These are phyloP conservation scores for Cyprinodon diabolis DNA, from an alignment of 2,797 vertebrate genomes.

Conservation along the genomic window DNA sequence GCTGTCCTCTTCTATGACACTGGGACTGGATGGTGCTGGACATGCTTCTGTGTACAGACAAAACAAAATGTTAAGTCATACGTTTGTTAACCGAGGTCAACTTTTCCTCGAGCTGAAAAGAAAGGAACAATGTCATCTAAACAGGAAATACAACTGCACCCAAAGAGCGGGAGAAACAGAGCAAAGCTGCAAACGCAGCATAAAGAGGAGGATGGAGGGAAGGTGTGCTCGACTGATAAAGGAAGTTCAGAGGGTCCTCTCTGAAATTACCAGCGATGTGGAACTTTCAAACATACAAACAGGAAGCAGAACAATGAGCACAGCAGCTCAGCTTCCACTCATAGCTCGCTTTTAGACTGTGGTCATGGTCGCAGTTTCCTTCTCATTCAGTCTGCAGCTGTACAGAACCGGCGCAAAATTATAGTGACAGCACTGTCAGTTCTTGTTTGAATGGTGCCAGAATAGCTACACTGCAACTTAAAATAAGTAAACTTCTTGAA, in stretches of 20 bases:
- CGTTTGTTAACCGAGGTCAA: neutral
- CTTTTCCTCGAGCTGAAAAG: neutral
- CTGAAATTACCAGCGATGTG: conserved; percentile 23
- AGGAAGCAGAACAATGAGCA: conserved; percentile 77
- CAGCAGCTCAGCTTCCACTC: conserved; percentile 52
- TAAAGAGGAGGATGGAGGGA: conserved; percentile 2
- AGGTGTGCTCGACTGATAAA: neutral
- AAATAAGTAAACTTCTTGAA: no score
- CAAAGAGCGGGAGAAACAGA: neutral
- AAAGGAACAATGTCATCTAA: neutral
- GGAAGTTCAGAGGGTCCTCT: conserved; percentile 20
- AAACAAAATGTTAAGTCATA: neutral
- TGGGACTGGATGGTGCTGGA: conserved; percentile 41
- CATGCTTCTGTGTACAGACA: conserved; percentile 40
- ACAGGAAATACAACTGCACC: neutral
- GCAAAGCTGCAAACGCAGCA: neutral
- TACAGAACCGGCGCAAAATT: conserved; percentile 1
- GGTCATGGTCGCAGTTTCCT: conserved; percentile 46
- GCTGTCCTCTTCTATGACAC: conserved; percentile 88
- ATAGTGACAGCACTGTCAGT: neutral
- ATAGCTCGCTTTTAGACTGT: conserved; percentile 7
- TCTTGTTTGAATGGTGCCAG: neutral
- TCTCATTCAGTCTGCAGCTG: conserved; percentile 26
- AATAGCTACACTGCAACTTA: no score
- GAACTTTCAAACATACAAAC: conserved; percentile 62